Conservation (phyloP, 2,888 invertebrate species). For the Schizotus pectinicornis region DNA sequence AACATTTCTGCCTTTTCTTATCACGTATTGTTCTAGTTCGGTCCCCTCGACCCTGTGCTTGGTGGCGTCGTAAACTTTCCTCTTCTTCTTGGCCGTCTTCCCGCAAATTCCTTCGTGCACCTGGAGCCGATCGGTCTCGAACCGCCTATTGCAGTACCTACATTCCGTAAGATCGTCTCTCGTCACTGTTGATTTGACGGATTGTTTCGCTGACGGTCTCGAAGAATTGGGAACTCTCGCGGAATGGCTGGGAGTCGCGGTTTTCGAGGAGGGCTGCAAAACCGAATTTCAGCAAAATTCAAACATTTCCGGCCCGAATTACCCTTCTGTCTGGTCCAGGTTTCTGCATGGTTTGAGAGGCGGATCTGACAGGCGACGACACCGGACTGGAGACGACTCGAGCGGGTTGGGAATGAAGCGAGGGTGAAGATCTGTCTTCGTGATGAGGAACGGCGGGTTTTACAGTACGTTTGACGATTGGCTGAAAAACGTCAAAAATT, state of each 20-base stretch:
- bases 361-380: slow-evolving; percentile 16
- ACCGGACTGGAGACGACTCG: slow-evolving; percentile 4
- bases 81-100: slow-evolving; percentile 77
- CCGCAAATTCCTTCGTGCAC: slow-evolving; percentile 88
- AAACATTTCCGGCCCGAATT: no score
- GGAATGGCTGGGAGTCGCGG: slow-evolving; percentile 12
- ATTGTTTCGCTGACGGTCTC: slow-evolving; percentile 47
- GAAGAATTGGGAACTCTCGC: slow-evolving; percentile 41
- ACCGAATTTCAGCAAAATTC: no score
- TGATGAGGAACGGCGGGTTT: slow-evolving; percentile 11
- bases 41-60: slow-evolving; percentile 91
- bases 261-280: not conserved
- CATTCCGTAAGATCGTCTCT: slow-evolving; percentile 66
- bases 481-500: slow-evolving; percentile 20
- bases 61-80: slow-evolving; percentile 90
- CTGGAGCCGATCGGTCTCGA: slow-evolving; percentile 78
- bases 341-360: slow-evolving; percentile 10
- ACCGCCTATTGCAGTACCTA: slow-evolving; percentile 77
- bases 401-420: slow-evolving; percentile 10
- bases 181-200: slow-evolving; percentile 47
- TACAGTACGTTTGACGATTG: slow-evolving; percentile 29
- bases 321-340: not conserved
- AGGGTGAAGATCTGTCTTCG: slow-evolving; percentile 1
- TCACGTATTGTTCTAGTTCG: slow-evolving; percentile 80
- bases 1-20: slow-evolving; percentile 51